Conservation (phyloP, 2,113 vertebrate genomes). For the Ailurus styani region DNA sequence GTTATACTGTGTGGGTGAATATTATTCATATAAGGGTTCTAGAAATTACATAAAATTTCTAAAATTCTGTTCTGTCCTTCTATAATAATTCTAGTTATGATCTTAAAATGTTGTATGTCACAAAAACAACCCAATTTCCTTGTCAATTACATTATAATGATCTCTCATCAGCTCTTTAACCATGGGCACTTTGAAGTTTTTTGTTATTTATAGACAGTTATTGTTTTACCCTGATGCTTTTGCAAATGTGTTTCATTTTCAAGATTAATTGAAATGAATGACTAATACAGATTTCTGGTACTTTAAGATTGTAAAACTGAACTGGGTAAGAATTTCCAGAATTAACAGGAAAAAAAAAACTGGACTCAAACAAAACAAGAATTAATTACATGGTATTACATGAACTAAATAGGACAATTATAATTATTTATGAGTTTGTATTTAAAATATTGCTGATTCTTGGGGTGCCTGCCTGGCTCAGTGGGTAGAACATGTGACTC, state of each 20-base stretch:
- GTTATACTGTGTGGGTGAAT: background rate
- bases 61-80: background rate
- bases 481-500: background rate
- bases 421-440: background rate
- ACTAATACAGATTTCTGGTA: background rate
- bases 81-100: background rate
- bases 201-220: background rate
- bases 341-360: background rate
- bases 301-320: background rate
- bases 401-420: background rate
- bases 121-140: background rate
- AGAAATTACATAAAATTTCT: background rate
- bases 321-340: background rate
- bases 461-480: background rate
- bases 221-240: background rate
- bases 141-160: background rate
- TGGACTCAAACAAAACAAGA: background rate
- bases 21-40: background rate
- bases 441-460: background rate
- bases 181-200: background rate
- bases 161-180: background rate
- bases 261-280: background rate
- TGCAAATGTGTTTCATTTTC: background rate
- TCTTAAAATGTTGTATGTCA: background rate
- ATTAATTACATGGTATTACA: background rate